Conservation (phyloP, 1,140 invertebrate genomes). For the Heterodera schachtii region DNA sequence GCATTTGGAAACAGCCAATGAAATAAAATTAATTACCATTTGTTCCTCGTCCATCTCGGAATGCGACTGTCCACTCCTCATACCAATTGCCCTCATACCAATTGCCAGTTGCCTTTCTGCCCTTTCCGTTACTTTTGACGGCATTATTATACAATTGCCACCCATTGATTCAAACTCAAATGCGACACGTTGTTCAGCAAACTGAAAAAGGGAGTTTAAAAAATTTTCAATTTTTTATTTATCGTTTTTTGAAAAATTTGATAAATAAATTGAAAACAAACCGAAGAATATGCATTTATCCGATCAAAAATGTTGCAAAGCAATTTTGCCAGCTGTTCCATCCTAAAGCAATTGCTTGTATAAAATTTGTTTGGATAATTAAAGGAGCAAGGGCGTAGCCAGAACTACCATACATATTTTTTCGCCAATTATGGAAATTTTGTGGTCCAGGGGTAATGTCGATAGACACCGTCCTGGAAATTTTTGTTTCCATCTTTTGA, state of each 20-base stretch:
- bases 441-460: too few relatives aligned
- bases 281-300: constrained; percentile 34
- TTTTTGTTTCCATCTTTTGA: too few relatives aligned
- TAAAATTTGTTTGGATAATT: too few relatives aligned
- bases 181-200: constrained; percentile 20
- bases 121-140: background rate
- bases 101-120: background rate
- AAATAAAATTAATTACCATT: constrained; percentile 7
- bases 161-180: constrained; percentile 7
- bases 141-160: background rate
- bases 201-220: background rate
- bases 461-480: too few relatives aligned
- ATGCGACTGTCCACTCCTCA: background rate
- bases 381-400: too few relatives aligned
- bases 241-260: too few relatives aligned
- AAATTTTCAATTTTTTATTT: background rate
- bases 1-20: too few relatives aligned
- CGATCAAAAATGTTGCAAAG: constrained; percentile 36
- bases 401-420: too few relatives aligned
- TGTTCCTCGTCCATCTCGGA: background rate
- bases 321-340: constrained; percentile 32
- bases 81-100: background rate
- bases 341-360: constrained; percentile 9
- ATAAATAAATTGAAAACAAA: constrained; percentile 14
- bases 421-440: too few relatives aligned